Conservation (phyloP, 2,113 vertebrate genomes). For the western clawed frog (Xenopus tropicalis) region DNA sequence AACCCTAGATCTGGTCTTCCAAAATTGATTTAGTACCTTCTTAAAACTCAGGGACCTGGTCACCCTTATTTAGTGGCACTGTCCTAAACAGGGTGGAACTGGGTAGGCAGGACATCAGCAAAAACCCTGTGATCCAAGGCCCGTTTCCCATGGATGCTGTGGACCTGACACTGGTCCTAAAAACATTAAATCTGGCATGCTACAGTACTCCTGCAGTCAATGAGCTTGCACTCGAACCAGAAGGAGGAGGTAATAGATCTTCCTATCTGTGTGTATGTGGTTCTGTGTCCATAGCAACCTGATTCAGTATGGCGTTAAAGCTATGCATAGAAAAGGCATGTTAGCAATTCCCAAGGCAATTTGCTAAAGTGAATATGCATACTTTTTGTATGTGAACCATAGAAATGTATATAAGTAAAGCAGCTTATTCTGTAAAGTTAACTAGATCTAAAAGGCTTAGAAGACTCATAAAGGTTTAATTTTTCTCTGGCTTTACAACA, state of each 20-base stretch:
- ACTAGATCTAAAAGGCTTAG: conserved; percentile 4
- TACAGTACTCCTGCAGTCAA: no score
- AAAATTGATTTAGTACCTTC: no score
- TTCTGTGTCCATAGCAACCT: conserved; percentile 26
- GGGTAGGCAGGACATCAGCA: no score
- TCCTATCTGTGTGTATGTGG: background rate
- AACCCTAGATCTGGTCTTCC: no score
- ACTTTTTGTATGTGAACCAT: conserved; percentile 12
- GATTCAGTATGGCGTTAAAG: conserved; percentile 3
- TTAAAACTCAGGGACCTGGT: no score
- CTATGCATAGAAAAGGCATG: background rate
- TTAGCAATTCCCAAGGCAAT: conserved; percentile 22
- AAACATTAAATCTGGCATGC: no score
- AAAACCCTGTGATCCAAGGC: no score
- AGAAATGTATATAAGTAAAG: conserved; percentile 22
- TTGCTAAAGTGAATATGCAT: conserved; percentile 12
- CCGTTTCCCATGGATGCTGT: no score
- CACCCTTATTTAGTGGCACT: no score
- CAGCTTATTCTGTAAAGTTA: background rate
- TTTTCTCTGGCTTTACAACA: background rate
- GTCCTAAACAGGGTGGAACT: no score
- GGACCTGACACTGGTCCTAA: no score
- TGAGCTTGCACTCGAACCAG: background rate
- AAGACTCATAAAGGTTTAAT: conserved; percentile 8
- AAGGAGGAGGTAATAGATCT: background rate